These are phyloP conservation scores for Pipistrellus pygmaeus DNA, from an alignment of 2,797 vertebrate genomes.

Conservation along the genomic window DNA sequence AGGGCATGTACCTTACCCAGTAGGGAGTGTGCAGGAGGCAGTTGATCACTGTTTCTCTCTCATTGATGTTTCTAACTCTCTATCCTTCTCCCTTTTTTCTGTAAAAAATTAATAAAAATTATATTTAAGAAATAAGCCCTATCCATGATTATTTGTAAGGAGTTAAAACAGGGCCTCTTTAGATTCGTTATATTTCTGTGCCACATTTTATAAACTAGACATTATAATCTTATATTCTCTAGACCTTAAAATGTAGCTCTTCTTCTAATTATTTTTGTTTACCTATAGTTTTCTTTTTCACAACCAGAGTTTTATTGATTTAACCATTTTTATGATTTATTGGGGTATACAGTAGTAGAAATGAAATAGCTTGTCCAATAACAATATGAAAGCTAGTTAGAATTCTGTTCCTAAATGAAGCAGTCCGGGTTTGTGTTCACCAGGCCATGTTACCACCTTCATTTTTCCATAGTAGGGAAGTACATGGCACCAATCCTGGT, in stretches of 20 bases:
- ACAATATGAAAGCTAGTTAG: not conserved
- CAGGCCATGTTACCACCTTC: accelerated
- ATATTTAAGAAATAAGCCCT: not conserved
- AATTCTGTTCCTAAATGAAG: not conserved
- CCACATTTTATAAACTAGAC: not conserved
- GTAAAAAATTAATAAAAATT: too few relatives aligned
- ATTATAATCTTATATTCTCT: not conserved
- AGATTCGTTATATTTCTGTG: not conserved
- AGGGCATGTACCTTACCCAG: too few relatives aligned
- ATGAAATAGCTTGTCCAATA: not conserved
- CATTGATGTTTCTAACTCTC: too few relatives aligned
- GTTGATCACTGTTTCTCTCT: too few relatives aligned
- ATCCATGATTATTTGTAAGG: not conserved
- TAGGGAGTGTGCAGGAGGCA: too few relatives aligned
- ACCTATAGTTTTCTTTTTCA: not conserved
- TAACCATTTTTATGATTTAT: accelerated
- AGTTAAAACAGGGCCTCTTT: not conserved
- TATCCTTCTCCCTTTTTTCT: too few relatives aligned
- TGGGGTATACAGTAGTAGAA: not conserved
- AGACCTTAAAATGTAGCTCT: not conserved
- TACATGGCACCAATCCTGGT: not conserved
- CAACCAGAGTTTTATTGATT: not conserved
- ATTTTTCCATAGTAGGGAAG: not conserved
- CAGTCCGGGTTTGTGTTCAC: not conserved
- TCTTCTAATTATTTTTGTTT: slow-evolving; percentile 18